These are phyloP conservation scores for Daboia siamensis DNA, from an alignment of 2,113 vertebrate species.

Conservation along the genomic window DNA sequence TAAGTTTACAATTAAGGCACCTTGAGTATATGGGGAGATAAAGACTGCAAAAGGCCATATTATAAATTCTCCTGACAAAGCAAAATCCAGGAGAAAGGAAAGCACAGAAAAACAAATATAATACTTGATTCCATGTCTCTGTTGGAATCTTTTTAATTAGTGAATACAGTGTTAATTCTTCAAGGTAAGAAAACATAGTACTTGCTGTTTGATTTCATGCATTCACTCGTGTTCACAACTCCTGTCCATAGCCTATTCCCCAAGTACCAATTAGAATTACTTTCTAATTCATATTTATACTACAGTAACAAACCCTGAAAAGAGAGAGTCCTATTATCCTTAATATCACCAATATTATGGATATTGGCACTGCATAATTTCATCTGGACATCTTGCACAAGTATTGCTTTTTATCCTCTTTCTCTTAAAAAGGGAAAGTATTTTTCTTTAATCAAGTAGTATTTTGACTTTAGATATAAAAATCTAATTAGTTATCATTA, in stretches of 20 bases:
- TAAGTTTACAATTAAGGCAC: conserved; percentile 56
- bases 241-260: background rate
- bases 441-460: conserved; percentile 67
- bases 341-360: conserved; percentile 36
- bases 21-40: conserved; percentile 33
- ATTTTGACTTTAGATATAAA: conserved; percentile 73
- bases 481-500: conserved; percentile 72
- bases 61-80: conserved; percentile 37
- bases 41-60: conserved; percentile 32
- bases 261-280: background rate
- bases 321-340: conserved; percentile 28
- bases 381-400: conserved; percentile 43
- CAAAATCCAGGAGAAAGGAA: conserved; percentile 4
- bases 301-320: conserved; percentile 35
- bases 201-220: conserved; percentile 30
- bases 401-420: conserved; percentile 60
- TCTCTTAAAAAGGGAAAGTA: conserved; percentile 64
- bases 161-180: conserved; percentile 43
- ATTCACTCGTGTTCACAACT: background rate
- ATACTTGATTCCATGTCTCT: conserved; percentile 30
- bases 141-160: conserved; percentile 47
- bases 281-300: conserved; percentile 30
- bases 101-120: conserved; percentile 3
- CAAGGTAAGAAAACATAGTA: conserved; percentile 40
- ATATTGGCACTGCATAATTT: conserved; percentile 48